Evolutionary conservation across 2,888 invertebrate genomes (phyloP).

Genomic region (Tromatobia lineatoria): DNA sequence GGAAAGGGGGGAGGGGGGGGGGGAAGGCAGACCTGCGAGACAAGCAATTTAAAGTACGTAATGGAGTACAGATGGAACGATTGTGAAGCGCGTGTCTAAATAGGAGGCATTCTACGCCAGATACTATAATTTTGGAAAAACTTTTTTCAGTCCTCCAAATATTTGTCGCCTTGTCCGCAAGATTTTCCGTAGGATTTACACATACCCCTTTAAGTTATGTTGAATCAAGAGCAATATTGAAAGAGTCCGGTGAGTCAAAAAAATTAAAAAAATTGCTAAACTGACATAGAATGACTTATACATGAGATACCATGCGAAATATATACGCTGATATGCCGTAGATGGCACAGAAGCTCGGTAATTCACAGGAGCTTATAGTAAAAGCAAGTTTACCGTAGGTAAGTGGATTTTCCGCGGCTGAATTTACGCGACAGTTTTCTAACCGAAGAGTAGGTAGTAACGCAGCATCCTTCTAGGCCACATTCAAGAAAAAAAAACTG

Average conservation of each 20-base stretch:
- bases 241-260: too few species aligned
- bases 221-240: too few species aligned
- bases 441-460: constrained; percentile 18
- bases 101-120: background rate
- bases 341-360: constrained; percentile 12
- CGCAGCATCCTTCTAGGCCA: constrained; percentile 12
- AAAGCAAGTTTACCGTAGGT: constrained; percentile 49
- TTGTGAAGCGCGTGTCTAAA: constrained; percentile 20
- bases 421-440: constrained; percentile 56
- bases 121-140: too few species aligned
- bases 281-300: background rate
- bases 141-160: too few species aligned
- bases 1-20: background rate
- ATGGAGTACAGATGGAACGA: constrained; percentile 57
- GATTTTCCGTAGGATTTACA: too few species aligned
- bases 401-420: constrained; percentile 61
- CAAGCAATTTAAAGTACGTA: constrained; percentile 64
- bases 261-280: too few species aligned
- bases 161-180: too few species aligned
- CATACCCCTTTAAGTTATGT: too few species aligned
- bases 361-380: constrained; percentile 46
- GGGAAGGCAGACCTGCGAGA: constrained; percentile 9
- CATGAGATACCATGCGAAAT: constrained; percentile 2
- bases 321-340: constrained; percentile 4
- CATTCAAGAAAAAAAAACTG: constrained; percentile 21